phyloP scores from a whole-genome alignment of 2,113 vertebrate species.

The Anguilla japonica region DNA sequence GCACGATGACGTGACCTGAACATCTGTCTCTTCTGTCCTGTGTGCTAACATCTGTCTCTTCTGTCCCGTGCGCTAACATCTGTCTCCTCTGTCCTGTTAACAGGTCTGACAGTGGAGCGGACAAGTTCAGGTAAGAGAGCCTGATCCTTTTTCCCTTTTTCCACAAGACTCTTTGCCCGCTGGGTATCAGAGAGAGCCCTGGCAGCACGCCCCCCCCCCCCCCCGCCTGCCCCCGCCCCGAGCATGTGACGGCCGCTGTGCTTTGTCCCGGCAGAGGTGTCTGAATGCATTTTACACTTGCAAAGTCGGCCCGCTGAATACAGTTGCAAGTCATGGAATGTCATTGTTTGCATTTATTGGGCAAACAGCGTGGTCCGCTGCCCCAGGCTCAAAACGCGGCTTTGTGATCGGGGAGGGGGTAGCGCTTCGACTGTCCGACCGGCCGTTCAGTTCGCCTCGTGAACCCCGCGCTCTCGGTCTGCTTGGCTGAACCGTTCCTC shows the following conservation, averaged over 20 bases:
- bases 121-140: constrained; percentile 68
- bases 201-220: constrained; percentile 45
- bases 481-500: not conserved
- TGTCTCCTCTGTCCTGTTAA: constrained; percentile 19
- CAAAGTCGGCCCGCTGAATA: constrained; percentile 58
- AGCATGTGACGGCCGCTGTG: constrained; percentile 48
- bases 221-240: constrained; percentile 13
- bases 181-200: constrained; percentile 1
- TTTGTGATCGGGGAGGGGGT: constrained; percentile 43
- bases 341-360: constrained; percentile 67
- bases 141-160: not conserved
- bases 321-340: constrained; percentile 74
- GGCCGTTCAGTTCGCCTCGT: constrained; percentile 30
- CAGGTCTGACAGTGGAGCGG: constrained; percentile 72
- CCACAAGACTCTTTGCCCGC: not conserved
- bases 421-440: constrained; percentile 25
- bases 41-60: not conserved
- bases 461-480: constrained; percentile 37
- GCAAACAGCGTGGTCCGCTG: constrained; percentile 50
- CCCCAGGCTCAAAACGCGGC: constrained; percentile 57
- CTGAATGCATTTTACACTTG: constrained; percentile 56
- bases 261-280: constrained; percentile 53
- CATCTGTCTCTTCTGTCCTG: constrained; percentile 10
- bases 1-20: not conserved
- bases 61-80: constrained; percentile 14